These are phyloP conservation scores for Cerceris rybyensis DNA, from an alignment of 2,888 invertebrate genomes.

Conservation along the genomic window DNA sequence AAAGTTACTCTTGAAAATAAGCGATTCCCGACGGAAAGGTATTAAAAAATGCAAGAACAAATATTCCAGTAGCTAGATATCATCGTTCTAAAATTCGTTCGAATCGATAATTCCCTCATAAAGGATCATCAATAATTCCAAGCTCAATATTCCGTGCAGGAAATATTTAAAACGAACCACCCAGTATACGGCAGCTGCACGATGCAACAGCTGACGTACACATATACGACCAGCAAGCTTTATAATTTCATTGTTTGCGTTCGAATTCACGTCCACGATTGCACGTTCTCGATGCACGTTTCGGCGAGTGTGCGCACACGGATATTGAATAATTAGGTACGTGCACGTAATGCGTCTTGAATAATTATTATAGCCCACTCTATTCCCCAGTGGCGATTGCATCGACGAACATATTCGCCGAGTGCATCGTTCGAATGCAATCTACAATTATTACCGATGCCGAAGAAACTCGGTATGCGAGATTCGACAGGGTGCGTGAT, in stretches of 20 bases:
- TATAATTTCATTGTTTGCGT: constrained; percentile 57
- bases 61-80: too few relatives aligned
- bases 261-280: constrained; percentile 17
- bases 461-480: constrained; percentile 25
- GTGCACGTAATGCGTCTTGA: constrained; percentile 20
- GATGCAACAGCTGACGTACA: constrained; percentile 73
- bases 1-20: too few relatives aligned
- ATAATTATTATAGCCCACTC: constrained; percentile 37
- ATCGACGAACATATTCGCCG: constrained; percentile 6
- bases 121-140: neutral
- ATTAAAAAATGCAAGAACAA: too few relatives aligned
- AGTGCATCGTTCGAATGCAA: neutral
- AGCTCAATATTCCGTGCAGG: neutral
- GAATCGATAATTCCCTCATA: too few relatives aligned
- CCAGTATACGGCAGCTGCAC: constrained; percentile 68
- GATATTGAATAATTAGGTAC: constrained; percentile 42
- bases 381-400: constrained; percentile 8
- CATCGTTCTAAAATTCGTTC: too few relatives aligned
- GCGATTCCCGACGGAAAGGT: too few relatives aligned
- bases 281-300: constrained; percentile 11
- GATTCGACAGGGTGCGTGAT: constrained; percentile 19
- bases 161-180: constrained; percentile 37
- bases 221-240: constrained; percentile 42
- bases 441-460: constrained; percentile 28
- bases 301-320: neutral